Evolutionary conservation across 2,888 invertebrate species (phyloP).

Genomic region (Entomobrya proxima): DNA sequence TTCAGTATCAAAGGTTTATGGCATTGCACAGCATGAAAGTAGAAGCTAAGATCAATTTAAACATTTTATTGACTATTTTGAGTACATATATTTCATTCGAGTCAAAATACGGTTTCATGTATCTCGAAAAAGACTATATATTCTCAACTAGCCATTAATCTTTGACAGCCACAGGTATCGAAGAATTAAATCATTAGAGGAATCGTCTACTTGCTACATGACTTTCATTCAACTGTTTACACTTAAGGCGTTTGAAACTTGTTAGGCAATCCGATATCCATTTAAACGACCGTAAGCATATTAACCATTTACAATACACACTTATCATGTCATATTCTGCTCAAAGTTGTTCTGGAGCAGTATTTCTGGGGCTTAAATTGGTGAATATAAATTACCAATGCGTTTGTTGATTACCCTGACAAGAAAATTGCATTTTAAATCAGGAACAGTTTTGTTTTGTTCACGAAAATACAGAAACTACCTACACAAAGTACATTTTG

Average conservation of each 20-base stretch:
- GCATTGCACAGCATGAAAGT: too few relatives aligned
- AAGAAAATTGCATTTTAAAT: background rate
- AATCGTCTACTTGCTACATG: constrained; percentile 28
- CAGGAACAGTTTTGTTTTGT: background rate
- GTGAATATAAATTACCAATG: constrained; percentile 3
- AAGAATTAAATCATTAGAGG: constrained; percentile 49
- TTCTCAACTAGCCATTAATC: constrained; percentile 52
- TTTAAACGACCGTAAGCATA: background rate
- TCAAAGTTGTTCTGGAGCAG: background rate
- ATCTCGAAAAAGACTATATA: background rate
- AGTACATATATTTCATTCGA: too few relatives aligned
- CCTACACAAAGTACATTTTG: too few relatives aligned
- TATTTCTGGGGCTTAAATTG: background rate
- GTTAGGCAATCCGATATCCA: constrained; percentile 3
- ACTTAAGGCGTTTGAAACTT: constrained; percentile 26
- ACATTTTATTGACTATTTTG: too few relatives aligned
- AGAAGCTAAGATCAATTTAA: too few relatives aligned
- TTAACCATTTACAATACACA: background rate
- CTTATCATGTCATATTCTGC: background rate
- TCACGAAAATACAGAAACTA: too few relatives aligned
- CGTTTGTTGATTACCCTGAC: constrained; percentile 1
- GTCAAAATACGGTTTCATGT: background rate
- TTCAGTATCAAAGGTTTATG: too few relatives aligned
- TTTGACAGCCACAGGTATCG: constrained; percentile 49
- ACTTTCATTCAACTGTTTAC: constrained; percentile 5